Percentiles rank a stretch among this genome's conserved stretches.
phyloP scores from a whole-genome alignment of 2,113 vertebrate species.

The Polyodon spathula region DNA sequence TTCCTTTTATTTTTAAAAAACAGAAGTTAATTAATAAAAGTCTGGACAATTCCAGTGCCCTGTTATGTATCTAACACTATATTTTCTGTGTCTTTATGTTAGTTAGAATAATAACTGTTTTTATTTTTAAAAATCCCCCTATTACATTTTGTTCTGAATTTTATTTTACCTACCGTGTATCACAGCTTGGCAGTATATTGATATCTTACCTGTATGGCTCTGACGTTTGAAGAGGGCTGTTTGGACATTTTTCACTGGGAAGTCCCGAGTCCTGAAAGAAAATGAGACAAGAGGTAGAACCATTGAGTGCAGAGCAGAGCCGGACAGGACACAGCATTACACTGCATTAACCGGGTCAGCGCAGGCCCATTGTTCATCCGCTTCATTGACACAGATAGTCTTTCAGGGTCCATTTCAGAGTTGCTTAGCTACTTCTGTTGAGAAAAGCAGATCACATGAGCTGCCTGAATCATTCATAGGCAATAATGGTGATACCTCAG shows the following conservation, averaged over 20 bases:
- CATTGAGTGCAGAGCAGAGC: constrained; percentile 16
- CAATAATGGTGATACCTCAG: constrained; percentile 47
- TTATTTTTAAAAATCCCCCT: too few species aligned
- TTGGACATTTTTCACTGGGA: constrained; percentile 76
- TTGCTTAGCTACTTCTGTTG: constrained; percentile 69
- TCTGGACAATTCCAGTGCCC: too few species aligned
- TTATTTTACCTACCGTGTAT: too few species aligned
- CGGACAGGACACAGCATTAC: neutral
- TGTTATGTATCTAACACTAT: too few species aligned
- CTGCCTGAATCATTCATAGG: constrained; percentile 83
- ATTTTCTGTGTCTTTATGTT: too few species aligned
- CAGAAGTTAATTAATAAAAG: too few species aligned
- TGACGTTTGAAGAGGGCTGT: constrained; percentile 85
- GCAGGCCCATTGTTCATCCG: constrained; percentile 28
- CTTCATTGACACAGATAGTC: constrained; percentile 58
- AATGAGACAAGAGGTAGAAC: constrained; percentile 28
- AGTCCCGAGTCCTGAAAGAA: constrained; percentile 43
- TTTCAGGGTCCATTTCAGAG: constrained; percentile 68
- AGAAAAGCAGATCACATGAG: constrained; percentile 59
- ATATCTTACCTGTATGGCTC: constrained; percentile 87
- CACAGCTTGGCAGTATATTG: constrained; percentile 7
- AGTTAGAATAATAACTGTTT: too few species aligned
- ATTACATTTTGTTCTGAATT: too few species aligned
- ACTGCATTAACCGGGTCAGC: neutral
- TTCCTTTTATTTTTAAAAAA: too few species aligned